phyloP scores from a whole-genome alignment of 2,113 vertebrate species.

The Vombatus ursinus region DNA sequence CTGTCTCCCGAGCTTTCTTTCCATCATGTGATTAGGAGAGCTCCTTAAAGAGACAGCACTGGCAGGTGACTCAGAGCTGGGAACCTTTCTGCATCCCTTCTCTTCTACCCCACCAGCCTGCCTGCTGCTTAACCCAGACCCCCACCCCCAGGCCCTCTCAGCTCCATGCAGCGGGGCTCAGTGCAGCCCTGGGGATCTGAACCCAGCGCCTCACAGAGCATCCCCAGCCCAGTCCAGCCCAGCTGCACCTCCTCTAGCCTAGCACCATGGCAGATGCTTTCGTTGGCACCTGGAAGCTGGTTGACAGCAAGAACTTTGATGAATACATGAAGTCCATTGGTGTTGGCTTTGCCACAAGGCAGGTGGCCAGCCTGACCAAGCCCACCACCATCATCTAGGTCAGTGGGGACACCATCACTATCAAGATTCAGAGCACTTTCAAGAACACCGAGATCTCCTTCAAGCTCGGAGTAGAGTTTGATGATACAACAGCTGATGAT shows the following conservation, averaged over 20 bases:
- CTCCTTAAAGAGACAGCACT: conserved; percentile 81
- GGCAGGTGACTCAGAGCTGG: background rate
- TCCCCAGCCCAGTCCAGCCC: too few relatives aligned
- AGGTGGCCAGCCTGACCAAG: conserved; percentile 90
- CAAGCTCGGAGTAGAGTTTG: conserved; percentile 91
- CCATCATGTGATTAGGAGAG: conserved; percentile 78
- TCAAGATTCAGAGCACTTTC: conserved; percentile 93
- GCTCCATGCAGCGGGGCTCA: background rate
- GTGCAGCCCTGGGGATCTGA: background rate
- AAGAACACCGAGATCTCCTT: conserved; percentile 92
- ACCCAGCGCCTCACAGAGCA: background rate
- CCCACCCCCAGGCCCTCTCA: conserved; percentile 35
- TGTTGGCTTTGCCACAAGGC: conserved; percentile 90
- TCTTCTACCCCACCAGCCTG: background rate
- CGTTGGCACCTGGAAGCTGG: conserved; percentile 91
- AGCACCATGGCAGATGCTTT: conserved; percentile 89
- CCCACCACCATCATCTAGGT: conserved; percentile 91
- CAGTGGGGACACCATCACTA: conserved; percentile 81
- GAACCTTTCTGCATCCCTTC: background rate
- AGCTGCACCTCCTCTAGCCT: conserved; percentile 36
- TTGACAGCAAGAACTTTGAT: too few relatives aligned
- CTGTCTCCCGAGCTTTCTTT: conserved; percentile 46
- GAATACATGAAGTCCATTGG: conserved; percentile 89
- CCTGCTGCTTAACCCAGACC: background rate
- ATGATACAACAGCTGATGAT: conserved; percentile 94